Percentiles rank a stretch among this genome's conserved stretches.
phyloP scores from a whole-genome alignment of 2,797 vertebrate species.

The Hephaestus fuliginosus region DNA sequence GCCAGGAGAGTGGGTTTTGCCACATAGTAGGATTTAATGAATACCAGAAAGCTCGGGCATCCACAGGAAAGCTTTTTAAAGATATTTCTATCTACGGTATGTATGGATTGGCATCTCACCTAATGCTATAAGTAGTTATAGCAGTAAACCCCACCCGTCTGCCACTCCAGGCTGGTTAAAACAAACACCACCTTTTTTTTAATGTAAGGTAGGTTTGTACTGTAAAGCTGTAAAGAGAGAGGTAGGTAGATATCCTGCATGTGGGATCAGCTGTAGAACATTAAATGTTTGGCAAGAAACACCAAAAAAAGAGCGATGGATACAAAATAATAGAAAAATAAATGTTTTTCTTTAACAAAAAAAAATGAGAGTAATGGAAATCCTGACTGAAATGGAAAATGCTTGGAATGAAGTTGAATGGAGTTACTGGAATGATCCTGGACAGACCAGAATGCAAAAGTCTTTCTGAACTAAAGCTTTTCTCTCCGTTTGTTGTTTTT shows the following conservation, averaged over 20 bases:
- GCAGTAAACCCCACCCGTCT: constrained; percentile 53
- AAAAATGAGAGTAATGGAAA: constrained; percentile 17
- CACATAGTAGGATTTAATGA: background rate
- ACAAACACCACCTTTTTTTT: constrained; percentile 47
- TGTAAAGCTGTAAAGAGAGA: constrained; percentile 67
- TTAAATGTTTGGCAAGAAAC: constrained; percentile 16
- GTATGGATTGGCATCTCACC: constrained; percentile 12
- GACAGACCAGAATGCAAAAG: constrained; percentile 83
- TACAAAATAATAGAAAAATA: constrained; percentile 70
- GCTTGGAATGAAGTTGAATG: constrained; percentile 58
- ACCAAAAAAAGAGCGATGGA: constrained; percentile 16
- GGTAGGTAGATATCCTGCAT: constrained; percentile 73
- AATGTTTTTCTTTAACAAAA: constrained; percentile 38
- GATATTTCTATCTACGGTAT: background rate
- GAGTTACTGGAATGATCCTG: constrained; percentile 71
- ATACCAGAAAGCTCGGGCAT: background rate
- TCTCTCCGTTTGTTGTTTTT: constrained; percentile 85
- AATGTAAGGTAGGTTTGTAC: constrained; percentile 29
- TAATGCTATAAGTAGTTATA: constrained; percentile 3
- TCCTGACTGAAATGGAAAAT: constrained; percentile 66
- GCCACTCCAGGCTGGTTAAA: constrained; percentile 32
- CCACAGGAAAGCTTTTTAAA: background rate
- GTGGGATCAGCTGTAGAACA: constrained; percentile 55
- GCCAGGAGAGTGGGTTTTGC: constrained; percentile 12
- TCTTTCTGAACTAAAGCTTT: constrained; percentile 93